phyloP scores from a whole-genome alignment of 2,113 vertebrate genomes.

The Halichoerus grypus region DNA sequence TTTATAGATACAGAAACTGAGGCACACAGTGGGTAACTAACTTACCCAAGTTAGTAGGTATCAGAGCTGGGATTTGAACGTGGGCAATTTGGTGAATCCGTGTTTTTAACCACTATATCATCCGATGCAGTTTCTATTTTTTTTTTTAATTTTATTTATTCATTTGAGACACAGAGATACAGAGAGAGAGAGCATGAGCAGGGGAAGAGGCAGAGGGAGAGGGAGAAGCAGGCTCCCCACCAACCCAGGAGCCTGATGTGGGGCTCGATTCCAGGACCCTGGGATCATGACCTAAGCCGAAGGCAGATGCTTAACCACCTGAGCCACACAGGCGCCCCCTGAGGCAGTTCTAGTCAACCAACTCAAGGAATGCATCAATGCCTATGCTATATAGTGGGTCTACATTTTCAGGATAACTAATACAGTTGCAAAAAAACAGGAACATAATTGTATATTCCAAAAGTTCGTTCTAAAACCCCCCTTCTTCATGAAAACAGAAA shows the following conservation, averaged over 20 bases:
- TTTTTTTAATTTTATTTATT: no score
- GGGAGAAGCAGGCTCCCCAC: no score
- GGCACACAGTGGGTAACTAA: not conserved
- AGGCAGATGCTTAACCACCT: no score
- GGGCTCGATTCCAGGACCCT: no score
- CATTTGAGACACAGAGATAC: no score
- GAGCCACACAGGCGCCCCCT: no score
- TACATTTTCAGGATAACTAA: conserved; percentile 21
- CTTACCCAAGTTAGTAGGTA: not conserved
- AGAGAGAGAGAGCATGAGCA: no score
- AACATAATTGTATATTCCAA: not conserved
- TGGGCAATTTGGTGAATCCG: not conserved
- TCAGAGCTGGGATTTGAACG: conserved; percentile 1
- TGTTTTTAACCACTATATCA: not conserved
- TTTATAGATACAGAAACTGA: not conserved
- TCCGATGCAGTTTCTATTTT: not conserved
- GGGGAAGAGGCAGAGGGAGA: no score
- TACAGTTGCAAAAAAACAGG: not conserved
- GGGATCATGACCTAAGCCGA: no score
- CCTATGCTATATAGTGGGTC: not conserved
- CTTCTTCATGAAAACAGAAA: not conserved
- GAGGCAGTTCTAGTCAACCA: not conserved
- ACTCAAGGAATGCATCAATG: not conserved
- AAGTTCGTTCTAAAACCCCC: not conserved
- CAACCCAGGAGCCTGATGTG: no score